phyloP scores from a whole-genome alignment of 2,797 vertebrate species.

The Chlorospingus semifuscus region DNA sequence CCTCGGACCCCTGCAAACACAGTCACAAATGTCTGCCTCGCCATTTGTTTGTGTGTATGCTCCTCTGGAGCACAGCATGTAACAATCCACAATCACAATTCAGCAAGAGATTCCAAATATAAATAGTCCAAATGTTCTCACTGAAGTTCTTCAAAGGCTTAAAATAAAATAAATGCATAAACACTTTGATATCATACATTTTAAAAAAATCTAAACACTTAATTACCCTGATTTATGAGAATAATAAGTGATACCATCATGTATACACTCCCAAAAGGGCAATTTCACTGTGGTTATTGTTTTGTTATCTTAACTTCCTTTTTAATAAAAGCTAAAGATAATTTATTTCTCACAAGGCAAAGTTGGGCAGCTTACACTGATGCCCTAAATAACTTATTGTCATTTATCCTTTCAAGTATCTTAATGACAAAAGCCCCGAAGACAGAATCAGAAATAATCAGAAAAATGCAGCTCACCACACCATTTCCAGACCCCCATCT shows the following conservation, averaged over 20 bases:
- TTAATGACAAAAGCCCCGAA: not conserved
- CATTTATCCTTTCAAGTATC: slow-evolving; percentile 3
- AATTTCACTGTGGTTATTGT: not conserved
- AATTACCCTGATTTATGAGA: not conserved
- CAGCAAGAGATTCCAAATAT: not conserved
- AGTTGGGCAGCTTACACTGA: not conserved
- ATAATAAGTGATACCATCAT: not conserved
- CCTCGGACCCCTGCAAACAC: too few species aligned
- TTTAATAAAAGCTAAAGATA: not conserved
- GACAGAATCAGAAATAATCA: not conserved
- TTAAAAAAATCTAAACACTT: not conserved
- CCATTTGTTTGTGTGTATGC: not conserved
- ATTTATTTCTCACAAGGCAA: slow-evolving; percentile 13
- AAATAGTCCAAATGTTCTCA: not conserved
- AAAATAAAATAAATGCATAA: not conserved
- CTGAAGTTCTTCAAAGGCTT: not conserved
- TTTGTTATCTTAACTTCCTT: slow-evolving; percentile 15
- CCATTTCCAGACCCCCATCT: not conserved
- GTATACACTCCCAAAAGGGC: not conserved
- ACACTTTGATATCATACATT: not conserved
- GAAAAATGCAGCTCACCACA: not conserved
- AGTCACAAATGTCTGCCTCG: not conserved
- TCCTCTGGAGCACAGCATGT: not conserved
- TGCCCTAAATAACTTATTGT: not conserved
- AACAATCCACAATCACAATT: not conserved